Conservation (phyloP, 2,797 vertebrate genomes). For the Geotrypetes seraphini region DNA sequence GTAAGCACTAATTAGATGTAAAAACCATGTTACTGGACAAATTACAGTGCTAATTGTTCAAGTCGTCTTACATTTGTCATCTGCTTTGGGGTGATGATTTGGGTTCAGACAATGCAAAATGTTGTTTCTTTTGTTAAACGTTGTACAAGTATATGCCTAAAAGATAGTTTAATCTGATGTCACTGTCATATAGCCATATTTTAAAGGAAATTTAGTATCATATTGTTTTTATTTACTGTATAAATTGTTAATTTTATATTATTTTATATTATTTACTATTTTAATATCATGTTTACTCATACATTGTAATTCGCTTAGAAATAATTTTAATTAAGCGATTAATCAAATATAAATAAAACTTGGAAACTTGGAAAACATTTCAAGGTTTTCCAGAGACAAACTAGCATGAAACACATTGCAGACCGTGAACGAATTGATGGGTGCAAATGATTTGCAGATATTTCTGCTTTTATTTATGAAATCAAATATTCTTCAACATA, state of each 20-base stretch:
- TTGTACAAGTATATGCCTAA: slow-evolving; percentile 41
- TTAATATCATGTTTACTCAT: too few species aligned
- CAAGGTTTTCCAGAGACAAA: not conserved
- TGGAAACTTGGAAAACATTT: not conserved
- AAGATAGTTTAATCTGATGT: slow-evolving; percentile 17
- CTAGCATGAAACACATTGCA: not conserved
- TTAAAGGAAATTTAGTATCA: too few species aligned
- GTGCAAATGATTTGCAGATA: not conserved
- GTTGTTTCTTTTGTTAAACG: slow-evolving; percentile 38
- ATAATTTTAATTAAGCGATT: too few species aligned
- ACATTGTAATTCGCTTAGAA: too few species aligned
- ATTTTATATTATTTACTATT: not conserved
- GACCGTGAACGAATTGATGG: not conserved
- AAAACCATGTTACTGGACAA: slow-evolving; percentile 65
- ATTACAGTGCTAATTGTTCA: slow-evolving; percentile 59
- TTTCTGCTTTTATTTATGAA: not conserved
- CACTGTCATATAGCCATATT: too few species aligned
- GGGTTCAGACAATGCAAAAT: slow-evolving; percentile 50
- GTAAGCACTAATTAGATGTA: slow-evolving; percentile 67
- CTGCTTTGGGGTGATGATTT: slow-evolving; percentile 53
- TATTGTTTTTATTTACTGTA: too few species aligned
- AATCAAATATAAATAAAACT: too few species aligned
- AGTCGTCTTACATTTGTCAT: slow-evolving; percentile 50
- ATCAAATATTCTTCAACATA: too few species aligned
- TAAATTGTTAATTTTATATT: too few species aligned